These are phyloP conservation scores for Ptilodon capucinus DNA, from an alignment of 2,888 invertebrate genomes.

Conservation along the genomic window DNA sequence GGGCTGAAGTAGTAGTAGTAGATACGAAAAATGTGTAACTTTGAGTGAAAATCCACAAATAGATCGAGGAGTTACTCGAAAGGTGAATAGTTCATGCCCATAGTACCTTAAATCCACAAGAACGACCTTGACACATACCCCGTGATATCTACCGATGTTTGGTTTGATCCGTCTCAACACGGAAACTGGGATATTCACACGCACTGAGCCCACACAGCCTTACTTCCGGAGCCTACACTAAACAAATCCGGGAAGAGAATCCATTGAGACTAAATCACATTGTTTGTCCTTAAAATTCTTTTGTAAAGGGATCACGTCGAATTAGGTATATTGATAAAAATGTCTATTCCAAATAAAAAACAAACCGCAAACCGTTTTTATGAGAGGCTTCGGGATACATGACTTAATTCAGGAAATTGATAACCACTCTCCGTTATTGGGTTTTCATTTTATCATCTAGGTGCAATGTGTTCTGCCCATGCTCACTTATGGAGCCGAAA, in stretches of 20 bases:
- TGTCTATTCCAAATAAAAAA: too few relatives aligned
- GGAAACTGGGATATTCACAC: slow-evolving; percentile 13
- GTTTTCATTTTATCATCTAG: too few relatives aligned
- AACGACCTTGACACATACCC: not conserved
- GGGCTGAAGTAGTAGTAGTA: too few relatives aligned
- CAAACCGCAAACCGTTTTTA: too few relatives aligned
- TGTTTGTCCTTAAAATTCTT: slow-evolving; percentile 45
- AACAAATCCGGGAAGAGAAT: slow-evolving; percentile 44
- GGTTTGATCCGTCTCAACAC: not conserved
- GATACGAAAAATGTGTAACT: too few relatives aligned
- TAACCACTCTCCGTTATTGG: too few relatives aligned
- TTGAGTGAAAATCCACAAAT: not conserved
- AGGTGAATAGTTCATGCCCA: not conserved
- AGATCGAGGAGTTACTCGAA: not conserved
- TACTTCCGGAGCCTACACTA: slow-evolving; percentile 28
- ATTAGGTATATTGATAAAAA: not conserved
- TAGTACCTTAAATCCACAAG: not conserved
- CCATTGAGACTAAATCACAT: slow-evolving; percentile 43
- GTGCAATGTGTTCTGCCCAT: too few relatives aligned
- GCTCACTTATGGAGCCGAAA: too few relatives aligned
- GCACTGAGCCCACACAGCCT: slow-evolving; percentile 21
- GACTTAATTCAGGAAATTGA: too few relatives aligned
- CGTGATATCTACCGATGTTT: not conserved
- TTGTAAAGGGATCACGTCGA: slow-evolving; percentile 5
- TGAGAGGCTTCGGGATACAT: too few relatives aligned